Evolutionary conservation across 1,140 invertebrate genomes (phyloP).

Genomic region (Stegodyphus dumicola): DNA sequence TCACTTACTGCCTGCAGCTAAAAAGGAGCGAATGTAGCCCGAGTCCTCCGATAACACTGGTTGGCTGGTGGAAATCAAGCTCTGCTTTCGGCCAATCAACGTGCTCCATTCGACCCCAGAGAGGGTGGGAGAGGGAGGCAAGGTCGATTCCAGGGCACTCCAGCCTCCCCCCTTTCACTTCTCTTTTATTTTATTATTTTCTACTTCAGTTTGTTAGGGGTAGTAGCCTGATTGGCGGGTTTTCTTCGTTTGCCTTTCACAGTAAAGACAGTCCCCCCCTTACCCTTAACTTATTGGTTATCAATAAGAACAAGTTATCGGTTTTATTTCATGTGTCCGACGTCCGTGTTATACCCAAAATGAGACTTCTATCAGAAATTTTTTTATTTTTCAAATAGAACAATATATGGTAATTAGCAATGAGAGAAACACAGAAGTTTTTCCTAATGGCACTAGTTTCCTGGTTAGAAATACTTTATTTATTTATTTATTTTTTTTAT

Average conservation of each 20-base stretch:
- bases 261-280: slow-evolving; percentile 32
- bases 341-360: too few relatives aligned
- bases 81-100: slow-evolving; percentile 55
- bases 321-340: slow-evolving; percentile 2
- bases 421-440: not conserved
- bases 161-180: slow-evolving; percentile 3
- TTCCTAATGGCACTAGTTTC: too few relatives aligned
- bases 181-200: slow-evolving; percentile 54
- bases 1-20: slow-evolving; percentile 57
- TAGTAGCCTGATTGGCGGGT: slow-evolving; percentile 49
- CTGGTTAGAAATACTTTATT: too few relatives aligned
- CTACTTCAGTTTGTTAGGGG: slow-evolving; percentile 46
- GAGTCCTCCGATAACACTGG: slow-evolving; percentile 49
- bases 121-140: slow-evolving; percentile 9
- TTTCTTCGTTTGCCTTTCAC: slow-evolving; percentile 46
- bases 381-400: not conserved
- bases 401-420: not conserved
- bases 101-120: slow-evolving; percentile 45
- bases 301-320: slow-evolving; percentile 40
- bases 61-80: slow-evolving; percentile 58
- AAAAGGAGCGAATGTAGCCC: slow-evolving; percentile 54
- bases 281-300: slow-evolving; percentile 42
- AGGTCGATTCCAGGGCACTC: slow-evolving; percentile 25
- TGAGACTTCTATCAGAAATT: not conserved
- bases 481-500: too few relatives aligned